These are phyloP conservation scores for Gambusia holbrooki DNA, from an alignment of 2,113 vertebrate genomes.

Conservation along the genomic window DNA sequence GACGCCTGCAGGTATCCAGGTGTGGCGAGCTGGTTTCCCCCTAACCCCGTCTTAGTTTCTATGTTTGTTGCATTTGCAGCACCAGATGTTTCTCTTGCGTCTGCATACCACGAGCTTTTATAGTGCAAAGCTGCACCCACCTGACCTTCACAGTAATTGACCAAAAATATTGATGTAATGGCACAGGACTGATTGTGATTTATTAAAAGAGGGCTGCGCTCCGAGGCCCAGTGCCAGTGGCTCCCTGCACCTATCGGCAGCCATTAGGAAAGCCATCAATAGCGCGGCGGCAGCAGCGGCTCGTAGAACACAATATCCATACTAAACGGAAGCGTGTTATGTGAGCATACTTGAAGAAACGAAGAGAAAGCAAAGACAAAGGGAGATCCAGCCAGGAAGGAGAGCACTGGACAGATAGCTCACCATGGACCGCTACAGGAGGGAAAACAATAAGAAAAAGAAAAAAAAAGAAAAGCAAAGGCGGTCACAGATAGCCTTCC, in stretches of 20 bases:
- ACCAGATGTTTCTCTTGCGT: conserved; percentile 96
- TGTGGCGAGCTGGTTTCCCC: conserved; percentile 14
- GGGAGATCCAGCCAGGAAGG: conserved; percentile 34
- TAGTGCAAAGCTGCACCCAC: conserved; percentile 88
- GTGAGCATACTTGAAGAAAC: conserved; percentile 74
- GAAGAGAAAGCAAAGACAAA: conserved; percentile 25
- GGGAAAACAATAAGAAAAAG: neutral
- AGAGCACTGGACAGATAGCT: conserved; percentile 47
- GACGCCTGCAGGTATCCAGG: conserved; percentile 49
- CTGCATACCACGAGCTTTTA: conserved; percentile 85
- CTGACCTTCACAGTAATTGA: conserved; percentile 99
- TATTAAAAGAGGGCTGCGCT: conserved; percentile 96
- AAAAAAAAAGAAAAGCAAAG: conserved; percentile 42
- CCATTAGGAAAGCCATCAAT: conserved; percentile 99
- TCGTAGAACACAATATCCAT: conserved; percentile 85
- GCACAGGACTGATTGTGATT: conserved; percentile 99
- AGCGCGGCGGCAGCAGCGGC: conserved; percentile 89
- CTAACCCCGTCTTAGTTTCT: neutral
- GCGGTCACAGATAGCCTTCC: conserved; percentile 47
- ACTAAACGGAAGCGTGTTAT: conserved; percentile 85
- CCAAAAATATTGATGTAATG: conserved; percentile 99
- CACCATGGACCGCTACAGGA: conserved; percentile 27
- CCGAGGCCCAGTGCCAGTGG: conserved; percentile 95
- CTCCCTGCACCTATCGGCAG: conserved; percentile 92
- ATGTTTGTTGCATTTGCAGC: conserved; percentile 66